phyloP scores from a whole-genome alignment of 2,888 invertebrate species.

The Nomada lathburiana region DNA sequence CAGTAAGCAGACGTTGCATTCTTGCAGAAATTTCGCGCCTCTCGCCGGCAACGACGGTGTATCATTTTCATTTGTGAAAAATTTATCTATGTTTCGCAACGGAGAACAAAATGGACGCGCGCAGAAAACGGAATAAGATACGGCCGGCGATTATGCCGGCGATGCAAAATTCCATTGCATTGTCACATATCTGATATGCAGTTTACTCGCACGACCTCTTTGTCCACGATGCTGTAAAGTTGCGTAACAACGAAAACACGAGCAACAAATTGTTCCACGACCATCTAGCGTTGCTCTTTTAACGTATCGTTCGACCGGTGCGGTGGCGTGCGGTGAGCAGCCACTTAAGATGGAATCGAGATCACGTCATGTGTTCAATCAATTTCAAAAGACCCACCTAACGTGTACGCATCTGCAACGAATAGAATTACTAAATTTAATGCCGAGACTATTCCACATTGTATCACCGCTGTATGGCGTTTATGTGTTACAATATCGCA shows the following conservation, averaged over 20 bases:
- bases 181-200: neutral
- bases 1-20: conserved; percentile 10
- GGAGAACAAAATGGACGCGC: no score
- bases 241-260: conserved; percentile 40
- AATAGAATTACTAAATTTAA: conserved; percentile 13
- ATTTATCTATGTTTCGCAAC: neutral
- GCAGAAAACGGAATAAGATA: neutral
- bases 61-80: neutral
- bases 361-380: conserved; percentile 28
- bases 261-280: neutral
- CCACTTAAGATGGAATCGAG: conserved; percentile 31
- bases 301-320: conserved; percentile 21
- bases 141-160: neutral
- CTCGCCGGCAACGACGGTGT: neutral
- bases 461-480: neutral
- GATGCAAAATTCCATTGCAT: neutral
- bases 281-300: conserved; percentile 18
- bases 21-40: neutral
- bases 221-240: conserved; percentile 4
- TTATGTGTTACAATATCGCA: neutral
- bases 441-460: neutral
- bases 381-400: conserved; percentile 30
- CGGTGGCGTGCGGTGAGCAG: conserved; percentile 8
- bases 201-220: neutral
- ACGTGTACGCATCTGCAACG: conserved; percentile 9